Percentiles rank a stretch among this genome's conserved stretches.
phyloP scores from a whole-genome alignment of 2,797 vertebrate genomes.

The Acrossocheilus fasciatus region DNA sequence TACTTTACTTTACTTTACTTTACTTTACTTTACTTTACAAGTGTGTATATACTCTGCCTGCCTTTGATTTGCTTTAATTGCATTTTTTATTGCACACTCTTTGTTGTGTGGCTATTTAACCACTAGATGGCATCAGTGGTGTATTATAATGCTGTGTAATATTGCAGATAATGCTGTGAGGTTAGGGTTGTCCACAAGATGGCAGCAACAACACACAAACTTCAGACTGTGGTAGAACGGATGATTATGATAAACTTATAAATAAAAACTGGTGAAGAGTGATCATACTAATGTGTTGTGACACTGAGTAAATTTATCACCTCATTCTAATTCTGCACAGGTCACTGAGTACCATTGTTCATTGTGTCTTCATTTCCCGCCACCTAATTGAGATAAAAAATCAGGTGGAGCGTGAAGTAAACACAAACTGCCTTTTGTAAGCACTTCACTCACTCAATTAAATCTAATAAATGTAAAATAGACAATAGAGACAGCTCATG shows the following conservation, averaged over 20 bases:
- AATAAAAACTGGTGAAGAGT: not conserved
- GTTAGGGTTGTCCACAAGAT: slow-evolving; percentile 63
- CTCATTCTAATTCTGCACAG: not conserved
- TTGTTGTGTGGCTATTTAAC: not conserved
- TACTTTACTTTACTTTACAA: not conserved
- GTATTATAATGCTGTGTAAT: not conserved
- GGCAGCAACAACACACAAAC: slow-evolving; percentile 58
- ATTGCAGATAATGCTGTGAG: not conserved
- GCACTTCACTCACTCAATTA: not conserved
- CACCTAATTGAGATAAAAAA: not conserved
- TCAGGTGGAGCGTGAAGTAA: not conserved
- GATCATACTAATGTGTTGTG: not conserved
- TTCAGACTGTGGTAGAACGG: not conserved
- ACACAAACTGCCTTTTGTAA: slow-evolving; percentile 5
- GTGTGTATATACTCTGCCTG: not conserved
- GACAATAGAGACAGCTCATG: not conserved
- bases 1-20: not conserved
- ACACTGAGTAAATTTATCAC: not conserved
- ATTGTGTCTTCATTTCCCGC: not conserved
- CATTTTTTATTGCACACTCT: not conserved
- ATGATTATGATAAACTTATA: not conserved
- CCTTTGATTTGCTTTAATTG: not conserved
- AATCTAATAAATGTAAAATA: not conserved
- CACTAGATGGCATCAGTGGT: slow-evolving; percentile 46
- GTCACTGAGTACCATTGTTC: not conserved